Percentiles rank a stretch among this genome's conserved stretches.
Conservation (phyloP, 2,888 invertebrate genomes). For the Hyposoter didymator region DNA sequence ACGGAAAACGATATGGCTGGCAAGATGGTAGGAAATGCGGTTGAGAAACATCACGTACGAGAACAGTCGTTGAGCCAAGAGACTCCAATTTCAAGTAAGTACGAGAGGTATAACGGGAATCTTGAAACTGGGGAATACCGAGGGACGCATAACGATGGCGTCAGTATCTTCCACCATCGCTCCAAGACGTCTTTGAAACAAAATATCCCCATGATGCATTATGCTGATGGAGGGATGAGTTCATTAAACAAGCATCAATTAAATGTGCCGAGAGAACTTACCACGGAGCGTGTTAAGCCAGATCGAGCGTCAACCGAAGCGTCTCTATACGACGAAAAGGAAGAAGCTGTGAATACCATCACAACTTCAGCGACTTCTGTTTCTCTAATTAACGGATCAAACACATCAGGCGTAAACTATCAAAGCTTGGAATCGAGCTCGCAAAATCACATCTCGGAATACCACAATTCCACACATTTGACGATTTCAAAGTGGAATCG, state of each 20-base stretch:
- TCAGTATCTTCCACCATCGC: conserved; percentile 6
- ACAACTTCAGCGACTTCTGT: conserved; percentile 1
- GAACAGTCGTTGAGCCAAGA: conserved; percentile 7
- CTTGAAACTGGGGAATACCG: not conserved
- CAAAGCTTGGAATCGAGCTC: conserved; percentile 1
- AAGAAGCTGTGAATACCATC: conserved; percentile 15
- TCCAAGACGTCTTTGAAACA: not conserved
- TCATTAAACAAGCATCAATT: conserved; percentile 1
- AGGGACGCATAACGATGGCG: conserved; percentile 26
- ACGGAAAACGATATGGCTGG: conserved; percentile 7
- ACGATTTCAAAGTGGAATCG: not conserved
- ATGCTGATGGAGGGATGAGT: not conserved
- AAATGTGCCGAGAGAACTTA: not conserved
- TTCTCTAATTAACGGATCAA: conserved; percentile 26
- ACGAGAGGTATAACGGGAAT: conserved; percentile 11
- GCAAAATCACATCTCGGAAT: not conserved
- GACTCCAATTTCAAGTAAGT: conserved; percentile 25
- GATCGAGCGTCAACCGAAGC: not conserved
- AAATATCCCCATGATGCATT: conserved; percentile 15
- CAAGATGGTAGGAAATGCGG: conserved; percentile 1
- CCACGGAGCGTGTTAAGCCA: not conserved
- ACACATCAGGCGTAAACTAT: conserved; percentile 6
- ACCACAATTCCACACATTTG: not conserved
- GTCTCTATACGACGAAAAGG: not conserved
- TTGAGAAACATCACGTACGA: conserved; percentile 25